Evolutionary conservation across 2,113 vertebrate species (phyloP).

Genomic region (Microcebus murinus): DNA sequence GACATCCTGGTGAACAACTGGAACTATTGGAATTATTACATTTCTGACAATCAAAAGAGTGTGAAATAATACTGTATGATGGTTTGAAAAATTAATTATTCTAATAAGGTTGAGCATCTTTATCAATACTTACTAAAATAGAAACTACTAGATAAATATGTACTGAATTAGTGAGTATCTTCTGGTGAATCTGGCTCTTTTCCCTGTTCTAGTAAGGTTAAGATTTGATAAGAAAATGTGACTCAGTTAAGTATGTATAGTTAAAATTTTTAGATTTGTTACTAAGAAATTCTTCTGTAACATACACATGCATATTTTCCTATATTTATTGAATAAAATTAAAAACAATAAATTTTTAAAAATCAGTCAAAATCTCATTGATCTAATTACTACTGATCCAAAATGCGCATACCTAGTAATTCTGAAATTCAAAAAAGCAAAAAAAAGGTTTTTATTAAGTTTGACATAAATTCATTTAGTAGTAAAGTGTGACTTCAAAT

Average conservation of each 20-base stretch:
- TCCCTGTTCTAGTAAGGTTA: neutral
- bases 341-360: neutral
- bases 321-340: neutral
- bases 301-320: neutral
- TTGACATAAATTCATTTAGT: neutral
- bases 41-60: neutral
- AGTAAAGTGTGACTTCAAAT: neutral
- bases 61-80: neutral
- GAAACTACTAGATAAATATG: neutral
- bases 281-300: constrained; percentile 9
- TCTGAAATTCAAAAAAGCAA: neutral
- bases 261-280: constrained; percentile 5
- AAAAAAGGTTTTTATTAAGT: neutral
- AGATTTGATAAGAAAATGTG: constrained; percentile 17
- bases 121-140: constrained; percentile 20
- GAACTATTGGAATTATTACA: constrained; percentile 35
- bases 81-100: neutral
- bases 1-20: neutral
- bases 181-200: neutral
- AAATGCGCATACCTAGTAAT: neutral
- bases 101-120: neutral
- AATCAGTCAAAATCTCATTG: neutral
- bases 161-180: neutral
- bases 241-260: neutral
- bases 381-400: neutral